These are phyloP conservation scores for Clanis bilineata DNA, from an alignment of 2,888 invertebrate species.

Conservation along the genomic window DNA sequence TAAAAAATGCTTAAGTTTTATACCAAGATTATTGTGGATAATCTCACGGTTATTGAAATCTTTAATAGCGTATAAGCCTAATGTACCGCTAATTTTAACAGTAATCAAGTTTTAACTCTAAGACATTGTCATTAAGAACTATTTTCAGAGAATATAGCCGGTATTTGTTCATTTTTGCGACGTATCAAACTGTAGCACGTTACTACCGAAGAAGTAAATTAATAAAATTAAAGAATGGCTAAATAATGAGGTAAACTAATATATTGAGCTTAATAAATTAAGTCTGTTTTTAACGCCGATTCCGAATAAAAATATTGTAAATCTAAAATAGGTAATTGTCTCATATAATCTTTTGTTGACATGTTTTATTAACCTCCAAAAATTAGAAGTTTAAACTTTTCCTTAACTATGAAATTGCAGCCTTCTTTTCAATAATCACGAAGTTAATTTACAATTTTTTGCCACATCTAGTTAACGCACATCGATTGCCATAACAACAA, in stretches of 20 bases:
- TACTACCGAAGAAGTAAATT: background rate
- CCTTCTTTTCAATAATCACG: too few species aligned
- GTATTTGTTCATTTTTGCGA: background rate
- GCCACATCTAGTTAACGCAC: conserved; percentile 45
- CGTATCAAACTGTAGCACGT: background rate
- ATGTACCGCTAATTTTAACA: background rate
- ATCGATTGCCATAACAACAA: conserved; percentile 33
- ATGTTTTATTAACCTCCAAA: too few species aligned
- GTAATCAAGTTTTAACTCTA: background rate
- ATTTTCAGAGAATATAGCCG: background rate
- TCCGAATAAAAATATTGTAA: too few species aligned
- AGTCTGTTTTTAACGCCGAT: too few species aligned
- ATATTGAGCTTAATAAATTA: background rate
- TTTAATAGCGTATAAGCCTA: background rate
- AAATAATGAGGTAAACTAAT: background rate
- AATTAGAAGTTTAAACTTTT: too few species aligned
- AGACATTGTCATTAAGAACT: background rate
- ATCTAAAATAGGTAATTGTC: too few species aligned
- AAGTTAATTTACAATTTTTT: too few species aligned
- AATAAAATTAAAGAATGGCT: background rate
- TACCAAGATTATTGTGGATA: background rate
- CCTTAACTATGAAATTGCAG: too few species aligned
- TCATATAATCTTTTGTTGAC: too few species aligned
- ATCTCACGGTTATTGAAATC: conserved; percentile 2
- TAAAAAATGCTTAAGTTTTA: conserved; percentile 6